Evolutionary conservation across 2,113 vertebrate genomes (phyloP), one percentile per base, ranked within the genome.

Genomic region (Oryzias celebensis): DNA sequence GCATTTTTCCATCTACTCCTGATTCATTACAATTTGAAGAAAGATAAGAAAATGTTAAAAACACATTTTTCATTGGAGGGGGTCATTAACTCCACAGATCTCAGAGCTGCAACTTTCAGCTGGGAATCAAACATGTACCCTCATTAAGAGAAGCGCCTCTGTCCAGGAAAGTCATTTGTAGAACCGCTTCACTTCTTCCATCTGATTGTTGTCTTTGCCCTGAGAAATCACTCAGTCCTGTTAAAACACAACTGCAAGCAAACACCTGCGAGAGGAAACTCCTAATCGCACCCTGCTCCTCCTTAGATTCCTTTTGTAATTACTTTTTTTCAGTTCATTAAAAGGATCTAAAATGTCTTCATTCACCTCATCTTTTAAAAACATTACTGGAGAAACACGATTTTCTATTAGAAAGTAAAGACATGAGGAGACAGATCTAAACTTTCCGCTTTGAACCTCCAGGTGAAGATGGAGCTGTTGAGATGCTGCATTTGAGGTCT

Each of bases 151-250:
- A 36, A 36, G 36, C 36, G 36, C 36, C 36, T 36, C 8, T 36
- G 36, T 36, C 8, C 36, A 36, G 36, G 36, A 20, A 52, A 20
- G 54, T 49, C 55, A 56, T 16, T 60, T 60, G 58, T 49, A 10
- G 5, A 8, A 20, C 47, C 20, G 58, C 54, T 50, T 45, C 23
- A n/a, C 47, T 45, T 20, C 44, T 20, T 42, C 8, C 36, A 12
- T 15, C 56, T 26, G 56, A 18, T 20, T 66, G 52, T 65, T 22
- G 41, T 57, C 41, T 66, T 52, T 58, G 54, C 46, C 54, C 54
- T 58, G 64, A 66, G 54, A 58, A 53, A 44, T 8, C 46, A 51
- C 20, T 57, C 31, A 22, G 14, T 44, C 54, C 20, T 36, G 12
- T 36, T 36, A 36, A 36, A 36, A 36, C 43, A 16, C 51, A 43